A percentile compares a stretch with the other conserved stretches of the same genome.
Evolutionary conservation across 2,888 invertebrate genomes (phyloP).

Genomic region (Tenthredo distinguenda): DNA sequence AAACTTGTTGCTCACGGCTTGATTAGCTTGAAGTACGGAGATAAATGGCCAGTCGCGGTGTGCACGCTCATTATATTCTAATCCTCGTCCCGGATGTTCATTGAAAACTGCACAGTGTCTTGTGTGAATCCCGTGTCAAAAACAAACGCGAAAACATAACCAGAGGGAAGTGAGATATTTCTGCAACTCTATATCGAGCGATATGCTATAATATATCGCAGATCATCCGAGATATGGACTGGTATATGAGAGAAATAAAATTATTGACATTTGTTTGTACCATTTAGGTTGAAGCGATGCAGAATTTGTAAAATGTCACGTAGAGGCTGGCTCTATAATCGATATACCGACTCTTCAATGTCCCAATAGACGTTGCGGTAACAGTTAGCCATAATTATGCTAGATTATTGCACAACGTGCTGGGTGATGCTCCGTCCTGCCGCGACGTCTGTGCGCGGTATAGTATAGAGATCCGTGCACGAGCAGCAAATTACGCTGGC

Average conservation of each 20-base stretch:
- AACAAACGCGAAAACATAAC: neutral
- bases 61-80: neutral
- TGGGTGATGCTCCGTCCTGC: neutral
- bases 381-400: neutral
- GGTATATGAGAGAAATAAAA: neutral
- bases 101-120: neutral
- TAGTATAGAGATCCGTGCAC: neutral
- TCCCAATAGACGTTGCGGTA: neutral
- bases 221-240: neutral
- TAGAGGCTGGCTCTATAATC: neutral
- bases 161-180: neutral
- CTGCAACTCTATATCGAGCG: neutral
- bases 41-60: neutral
- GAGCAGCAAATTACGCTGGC: neutral
- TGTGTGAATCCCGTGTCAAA: neutral
- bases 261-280: neutral
- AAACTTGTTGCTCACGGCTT: neutral
- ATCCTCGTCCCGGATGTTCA: neutral
- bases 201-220: neutral
- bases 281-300: neutral
- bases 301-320: slow-evolving; percentile 1
- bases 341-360: neutral
- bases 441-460: neutral
- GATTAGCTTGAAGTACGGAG: neutral
- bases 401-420: neutral